Conservation (phyloP, 30 jellyfish, hydroid and myxozoan genomes). For the Hydra vulgaris region DNA sequence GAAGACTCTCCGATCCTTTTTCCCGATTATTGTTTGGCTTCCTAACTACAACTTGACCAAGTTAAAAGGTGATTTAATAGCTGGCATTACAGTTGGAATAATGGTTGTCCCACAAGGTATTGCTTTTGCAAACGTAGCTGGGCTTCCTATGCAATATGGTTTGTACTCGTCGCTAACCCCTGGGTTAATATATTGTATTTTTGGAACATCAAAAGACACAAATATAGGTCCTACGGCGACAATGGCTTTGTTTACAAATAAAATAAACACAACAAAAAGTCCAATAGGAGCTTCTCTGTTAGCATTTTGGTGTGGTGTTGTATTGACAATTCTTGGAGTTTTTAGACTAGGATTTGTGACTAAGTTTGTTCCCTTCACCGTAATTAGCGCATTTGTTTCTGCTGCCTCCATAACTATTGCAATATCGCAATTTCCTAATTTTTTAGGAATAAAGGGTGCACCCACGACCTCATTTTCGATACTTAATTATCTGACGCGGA, state of each 20-base stretch:
- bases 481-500: conserved; percentile 30
- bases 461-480: conserved; percentile 31
- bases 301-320: conserved; percentile 54
- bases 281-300: conserved; percentile 54
- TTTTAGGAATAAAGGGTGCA: conserved; percentile 48
- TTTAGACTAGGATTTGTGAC: conserved; percentile 64
- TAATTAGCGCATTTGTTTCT: conserved; percentile 78
- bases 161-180: conserved; percentile 72
- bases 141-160: conserved; percentile 74
- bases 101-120: conserved; percentile 67
- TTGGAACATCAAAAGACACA: conserved; percentile 69
- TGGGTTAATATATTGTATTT: conserved; percentile 45
- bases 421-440: conserved; percentile 43
- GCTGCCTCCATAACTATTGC: conserved; percentile 66
- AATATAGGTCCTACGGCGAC: conserved; percentile 74
- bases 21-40: conserved; percentile 47
- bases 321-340: conserved; percentile 37
- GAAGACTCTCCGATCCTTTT: not conserved
- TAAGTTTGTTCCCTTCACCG: conserved; percentile 57
- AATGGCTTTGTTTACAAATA: conserved; percentile 39
- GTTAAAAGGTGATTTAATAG: conserved; percentile 53
- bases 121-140: conserved; percentile 70
- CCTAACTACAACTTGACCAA: conserved; percentile 27
- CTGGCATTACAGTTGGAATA: conserved; percentile 75
- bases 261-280: conserved; percentile 5